Percentiles rank a stretch among this genome's conserved stretches.
Evolutionary conservation across 2,113 vertebrate genomes (phyloP).

Genomic region (Osmerus eperlanus): DNA sequence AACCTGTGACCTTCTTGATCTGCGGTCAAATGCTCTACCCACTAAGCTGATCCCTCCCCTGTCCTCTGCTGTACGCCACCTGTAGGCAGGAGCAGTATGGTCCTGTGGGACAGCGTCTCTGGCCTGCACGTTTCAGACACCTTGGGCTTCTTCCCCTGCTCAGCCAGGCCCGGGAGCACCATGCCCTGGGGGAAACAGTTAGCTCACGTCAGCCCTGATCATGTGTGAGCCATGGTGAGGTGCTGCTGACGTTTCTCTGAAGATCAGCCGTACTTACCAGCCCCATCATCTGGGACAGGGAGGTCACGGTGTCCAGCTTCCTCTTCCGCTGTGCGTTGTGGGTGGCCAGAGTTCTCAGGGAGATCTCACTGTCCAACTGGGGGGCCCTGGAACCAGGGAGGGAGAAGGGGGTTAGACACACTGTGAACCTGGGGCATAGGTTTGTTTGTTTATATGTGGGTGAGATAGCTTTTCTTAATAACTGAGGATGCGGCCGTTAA

Average conservation of each 20-base stretch:
- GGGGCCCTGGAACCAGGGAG: constrained; percentile 66
- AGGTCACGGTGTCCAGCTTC: constrained; percentile 83
- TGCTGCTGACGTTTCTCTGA: too few relatives aligned
- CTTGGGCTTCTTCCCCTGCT: constrained; percentile 86
- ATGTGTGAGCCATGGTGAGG: too few relatives aligned
- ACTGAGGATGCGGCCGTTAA: too few relatives aligned
- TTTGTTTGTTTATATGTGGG: background rate
- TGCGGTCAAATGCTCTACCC: background rate
- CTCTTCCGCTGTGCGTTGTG: constrained; percentile 91
- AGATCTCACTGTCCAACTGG: constrained; percentile 77
- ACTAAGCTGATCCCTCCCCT: constrained; percentile 34
- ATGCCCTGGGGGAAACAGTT: constrained; percentile 70
- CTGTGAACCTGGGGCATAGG: background rate
- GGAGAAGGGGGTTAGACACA: background rate
- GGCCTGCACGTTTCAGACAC: constrained; percentile 71
- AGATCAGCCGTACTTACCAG: constrained; percentile 71
- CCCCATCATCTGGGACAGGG: constrained; percentile 82
- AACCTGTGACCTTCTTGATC: too few relatives aligned
- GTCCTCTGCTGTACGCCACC: constrained; percentile 61
- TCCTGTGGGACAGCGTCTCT: constrained; percentile 73
- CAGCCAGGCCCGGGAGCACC: constrained; percentile 71
- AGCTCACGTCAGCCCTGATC: background rate
- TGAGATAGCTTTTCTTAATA: too few relatives aligned
- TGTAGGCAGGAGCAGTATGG: constrained; percentile 88
- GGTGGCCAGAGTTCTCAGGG: constrained; percentile 79